Evolutionary conservation across 2,797 vertebrate genomes (phyloP), one percentile per base, ranked within the genome.

Genomic region (Manis javanica): DNA sequence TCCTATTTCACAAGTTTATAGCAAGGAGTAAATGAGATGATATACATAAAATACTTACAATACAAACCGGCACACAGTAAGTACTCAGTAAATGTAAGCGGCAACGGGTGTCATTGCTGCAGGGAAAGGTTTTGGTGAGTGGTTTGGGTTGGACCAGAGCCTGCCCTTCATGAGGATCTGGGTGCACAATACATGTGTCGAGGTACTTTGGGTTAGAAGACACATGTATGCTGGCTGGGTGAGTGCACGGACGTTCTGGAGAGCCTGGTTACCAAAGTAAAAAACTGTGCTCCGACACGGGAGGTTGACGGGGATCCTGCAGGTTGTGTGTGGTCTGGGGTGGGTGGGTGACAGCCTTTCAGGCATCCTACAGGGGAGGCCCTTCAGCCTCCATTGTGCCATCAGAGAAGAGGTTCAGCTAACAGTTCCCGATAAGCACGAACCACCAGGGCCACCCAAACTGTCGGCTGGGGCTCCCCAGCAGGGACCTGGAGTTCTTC

Each of bases 121-220:
- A 46, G 42, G 46, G 64, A 59, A 21, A n/a, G 69, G 34, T 57
- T 69, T 2, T 7, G 61, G 19, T 15, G 23, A 1, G 0, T 71
- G 74, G 39, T 14, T 21, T 64, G 18, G 1, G 26, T 2, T 29
- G 72, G 69, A 42, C 57, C 14, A n/a, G 53, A 69, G 26, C 46
- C 64, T 39, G 29, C 2, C 1, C 21, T 79, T 59, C 24, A 16
- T 0, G 10, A 31, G 84, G 42, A 29, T 2, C 8, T 39, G 63
- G 39, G 21, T 34, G 1, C 15, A 15, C 13, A 1, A 1, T 19
- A 7, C 4, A 2, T 4, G 2, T 19, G 2, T 49, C 4, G 31
- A 51, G 37, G 49, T 31, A 18, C 19, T 46, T 68, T 63, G 64
- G 51, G 37, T 8, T 69, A 0, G 9, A 5, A 68, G 92, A 42